phyloP scores from a whole-genome alignment of 2,113 vertebrate species.

The Hucho hucho region DNA sequence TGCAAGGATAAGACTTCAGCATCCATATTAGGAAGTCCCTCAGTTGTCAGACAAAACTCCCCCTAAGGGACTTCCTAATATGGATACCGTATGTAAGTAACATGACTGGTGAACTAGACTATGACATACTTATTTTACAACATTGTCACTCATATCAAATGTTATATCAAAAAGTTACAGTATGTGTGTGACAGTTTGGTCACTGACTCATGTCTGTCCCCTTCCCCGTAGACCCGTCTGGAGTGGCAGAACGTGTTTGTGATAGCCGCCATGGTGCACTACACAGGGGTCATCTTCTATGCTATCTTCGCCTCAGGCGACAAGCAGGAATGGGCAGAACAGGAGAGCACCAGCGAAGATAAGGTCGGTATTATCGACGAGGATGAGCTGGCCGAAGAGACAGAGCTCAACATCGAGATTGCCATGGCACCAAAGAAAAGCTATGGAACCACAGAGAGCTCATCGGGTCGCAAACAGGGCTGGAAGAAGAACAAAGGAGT shows the following conservation, averaged over 20 bases:
- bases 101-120: no score
- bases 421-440: conserved; percentile 74
- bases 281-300: conserved; percentile 94
- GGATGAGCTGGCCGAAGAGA: conserved; percentile 92
- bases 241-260: conserved; percentile 98
- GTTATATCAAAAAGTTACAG: conserved; percentile 9
- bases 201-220: conserved; percentile 17
- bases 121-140: not conserved
- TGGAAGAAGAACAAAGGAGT: conserved; percentile 77
- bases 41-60: no score
- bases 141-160: not conserved
- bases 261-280: conserved; percentile 93
- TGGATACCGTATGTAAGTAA: not conserved
- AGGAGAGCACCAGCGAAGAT: conserved; percentile 86
- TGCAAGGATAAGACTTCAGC: not conserved
- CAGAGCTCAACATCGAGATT: conserved; percentile 80
- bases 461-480: conserved; percentile 68
- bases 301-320: conserved; percentile 97
- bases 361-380: conserved; percentile 90
- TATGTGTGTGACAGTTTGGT: conserved; percentile 21
- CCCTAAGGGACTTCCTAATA: no score
- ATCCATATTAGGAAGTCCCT: not conserved
- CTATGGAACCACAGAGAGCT: conserved; percentile 84
- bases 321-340: conserved; percentile 95
- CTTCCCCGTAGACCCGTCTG: conserved; percentile 83